Evolutionary conservation across 2,888 invertebrate species (phyloP).

Genomic region (Steinernema carpocapsae): DNA sequence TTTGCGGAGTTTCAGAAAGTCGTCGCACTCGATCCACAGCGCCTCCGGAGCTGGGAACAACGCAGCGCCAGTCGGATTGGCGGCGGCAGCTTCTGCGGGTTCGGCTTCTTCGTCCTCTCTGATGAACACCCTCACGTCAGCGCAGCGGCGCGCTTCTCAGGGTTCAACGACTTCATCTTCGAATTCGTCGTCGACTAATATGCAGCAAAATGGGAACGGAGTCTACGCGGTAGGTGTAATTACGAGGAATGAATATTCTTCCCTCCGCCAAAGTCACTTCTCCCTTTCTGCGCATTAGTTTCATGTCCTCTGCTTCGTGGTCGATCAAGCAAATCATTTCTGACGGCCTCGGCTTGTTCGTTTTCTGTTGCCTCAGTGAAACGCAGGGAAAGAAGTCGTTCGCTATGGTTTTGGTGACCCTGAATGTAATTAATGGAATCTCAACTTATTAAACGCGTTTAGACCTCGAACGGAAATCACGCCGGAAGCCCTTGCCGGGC

Average conservation of each 20-base stretch:
- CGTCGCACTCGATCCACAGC: slow-evolving; percentile 27
- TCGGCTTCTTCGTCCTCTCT: slow-evolving; percentile 23
- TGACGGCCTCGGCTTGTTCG: not conserved
- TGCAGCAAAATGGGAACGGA: slow-evolving; percentile 29
- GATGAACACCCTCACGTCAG: slow-evolving; percentile 17
- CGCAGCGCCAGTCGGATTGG: not conserved
- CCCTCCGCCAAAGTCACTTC: slow-evolving; percentile 22
- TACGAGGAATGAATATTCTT: not conserved
- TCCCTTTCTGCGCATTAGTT: slow-evolving; percentile 9
- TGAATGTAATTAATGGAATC: not conserved
- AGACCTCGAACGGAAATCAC: slow-evolving; percentile 14
- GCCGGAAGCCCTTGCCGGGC: slow-evolving; percentile 17
- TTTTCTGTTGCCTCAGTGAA: not conserved
- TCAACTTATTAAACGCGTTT: not conserved
- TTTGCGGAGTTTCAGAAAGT: slow-evolving; percentile 24
- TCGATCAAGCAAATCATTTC: slow-evolving; percentile 5
- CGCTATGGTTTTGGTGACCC: not conserved
- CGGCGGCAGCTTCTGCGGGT: slow-evolving; percentile 11
- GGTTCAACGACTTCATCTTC: slow-evolving; percentile 28
- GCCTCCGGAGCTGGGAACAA: slow-evolving; percentile 24
- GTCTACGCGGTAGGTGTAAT: slow-evolving; percentile 31
- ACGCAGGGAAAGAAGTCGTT: not conserved
- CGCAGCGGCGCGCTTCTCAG: slow-evolving; percentile 19
- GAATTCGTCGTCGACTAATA: slow-evolving; percentile 25
- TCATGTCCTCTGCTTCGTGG: slow-evolving; percentile 16